Evolutionary conservation across 2,113 vertebrate species (phyloP).

Genomic region (Hydrochoerus hydrochaeris): DNA sequence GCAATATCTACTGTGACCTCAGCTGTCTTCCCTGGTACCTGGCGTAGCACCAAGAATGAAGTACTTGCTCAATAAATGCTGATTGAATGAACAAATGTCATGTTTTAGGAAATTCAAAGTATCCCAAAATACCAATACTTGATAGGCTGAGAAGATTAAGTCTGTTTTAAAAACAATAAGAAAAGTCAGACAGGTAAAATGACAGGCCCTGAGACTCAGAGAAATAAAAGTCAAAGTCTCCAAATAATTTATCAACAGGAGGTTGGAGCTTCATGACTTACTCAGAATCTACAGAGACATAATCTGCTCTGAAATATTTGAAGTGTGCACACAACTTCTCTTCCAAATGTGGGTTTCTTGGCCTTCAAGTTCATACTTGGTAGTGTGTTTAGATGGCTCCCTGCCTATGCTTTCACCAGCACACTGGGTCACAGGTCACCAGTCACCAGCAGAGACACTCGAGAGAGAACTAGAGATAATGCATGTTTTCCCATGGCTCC

Average conservation of each 20-base stretch:
- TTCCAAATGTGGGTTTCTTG: not conserved
- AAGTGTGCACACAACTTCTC: not conserved
- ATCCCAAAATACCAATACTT: not conserved
- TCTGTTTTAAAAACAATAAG: constrained; percentile 35
- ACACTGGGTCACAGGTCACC: not conserved
- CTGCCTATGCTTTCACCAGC: constrained; percentile 11
- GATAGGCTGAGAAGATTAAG: not conserved
- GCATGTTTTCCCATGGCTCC: not conserved
- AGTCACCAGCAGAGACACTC: not conserved
- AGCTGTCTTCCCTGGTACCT: not conserved
- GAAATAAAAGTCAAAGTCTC: not conserved
- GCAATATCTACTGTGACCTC: not conserved
- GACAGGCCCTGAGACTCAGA: not conserved
- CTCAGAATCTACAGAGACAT: not conserved
- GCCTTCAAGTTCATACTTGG: not conserved
- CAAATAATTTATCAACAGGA: not conserved
- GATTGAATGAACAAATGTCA: not conserved
- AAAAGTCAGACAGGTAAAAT: constrained; percentile 1
- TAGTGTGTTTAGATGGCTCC: not conserved
- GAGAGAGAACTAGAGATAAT: constrained; percentile 9
- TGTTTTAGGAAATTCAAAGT: not conserved
- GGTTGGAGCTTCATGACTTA: constrained; percentile 1
- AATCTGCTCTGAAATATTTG: constrained; percentile 43
- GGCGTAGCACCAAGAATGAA: not conserved
- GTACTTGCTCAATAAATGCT: not conserved